These are phyloP conservation scores for Meta bourneti DNA, from an alignment of 2,888 invertebrate genomes.

Conservation along the genomic window DNA sequence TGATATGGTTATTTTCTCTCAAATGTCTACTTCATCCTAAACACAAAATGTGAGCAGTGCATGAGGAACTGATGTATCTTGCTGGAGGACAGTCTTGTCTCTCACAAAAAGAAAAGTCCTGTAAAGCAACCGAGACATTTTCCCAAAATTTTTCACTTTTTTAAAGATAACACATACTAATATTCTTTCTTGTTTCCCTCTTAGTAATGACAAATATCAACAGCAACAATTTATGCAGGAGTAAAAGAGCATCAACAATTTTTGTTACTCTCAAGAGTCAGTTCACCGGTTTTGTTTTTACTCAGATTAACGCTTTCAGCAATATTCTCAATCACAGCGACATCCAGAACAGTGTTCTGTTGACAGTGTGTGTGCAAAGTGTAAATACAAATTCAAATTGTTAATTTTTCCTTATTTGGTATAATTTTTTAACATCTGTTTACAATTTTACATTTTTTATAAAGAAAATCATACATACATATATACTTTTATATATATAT, in stretches of 20 bases:
- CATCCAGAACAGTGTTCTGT: conserved; percentile 67
- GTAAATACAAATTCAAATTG: conserved; percentile 41
- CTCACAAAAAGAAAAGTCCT: background rate
- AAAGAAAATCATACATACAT: conserved; percentile 53
- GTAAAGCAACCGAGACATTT: background rate
- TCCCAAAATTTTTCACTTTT: background rate
- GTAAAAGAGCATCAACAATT: conserved; percentile 50
- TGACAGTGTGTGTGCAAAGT: conserved; percentile 58
- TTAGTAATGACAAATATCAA: background rate
- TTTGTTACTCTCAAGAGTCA: conserved; percentile 9
- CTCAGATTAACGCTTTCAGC: conserved; percentile 49
- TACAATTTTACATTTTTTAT: conserved; percentile 51
- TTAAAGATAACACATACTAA: conserved; percentile 5
- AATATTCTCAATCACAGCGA: conserved; percentile 59
- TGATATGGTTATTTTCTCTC: conserved; percentile 76
- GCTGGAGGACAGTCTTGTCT: conserved; percentile 10
- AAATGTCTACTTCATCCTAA: conserved; percentile 50
- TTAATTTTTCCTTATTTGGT: conserved; percentile 15
- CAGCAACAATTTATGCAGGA: conserved; percentile 37
- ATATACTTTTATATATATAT: conserved; percentile 43
- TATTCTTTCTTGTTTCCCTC: background rate
- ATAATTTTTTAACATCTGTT: conserved; percentile 27
- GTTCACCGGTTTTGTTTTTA: conserved; percentile 67
- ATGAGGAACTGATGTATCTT: conserved; percentile 67
- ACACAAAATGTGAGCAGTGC: conserved; percentile 70